These are phyloP conservation scores for Dasypolia templi DNA, from an alignment of 2,888 invertebrate species.

Conservation along the genomic window DNA sequence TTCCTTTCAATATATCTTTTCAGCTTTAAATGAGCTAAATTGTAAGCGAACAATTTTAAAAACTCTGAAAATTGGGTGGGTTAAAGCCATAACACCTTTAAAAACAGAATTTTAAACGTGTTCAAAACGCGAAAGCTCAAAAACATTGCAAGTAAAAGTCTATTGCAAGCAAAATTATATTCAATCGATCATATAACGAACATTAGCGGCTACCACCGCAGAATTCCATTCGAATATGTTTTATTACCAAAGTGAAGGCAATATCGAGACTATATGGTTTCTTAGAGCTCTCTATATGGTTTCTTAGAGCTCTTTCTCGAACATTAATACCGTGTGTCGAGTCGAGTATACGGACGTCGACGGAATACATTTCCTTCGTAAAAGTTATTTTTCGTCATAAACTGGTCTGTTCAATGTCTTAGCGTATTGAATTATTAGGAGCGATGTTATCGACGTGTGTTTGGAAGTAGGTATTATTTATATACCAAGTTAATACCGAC, in stretches of 20 bases:
- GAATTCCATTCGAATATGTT: slow-evolving; percentile 59
- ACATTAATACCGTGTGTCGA: slow-evolving; percentile 44
- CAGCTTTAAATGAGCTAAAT: background rate
- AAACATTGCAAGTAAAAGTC: slow-evolving; percentile 19
- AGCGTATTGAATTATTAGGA: slow-evolving; percentile 50
- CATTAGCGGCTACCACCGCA: slow-evolving; percentile 45
- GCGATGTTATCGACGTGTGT: slow-evolving; percentile 17
- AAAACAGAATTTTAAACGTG: slow-evolving; percentile 1
- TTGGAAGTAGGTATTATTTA: slow-evolving; percentile 1
- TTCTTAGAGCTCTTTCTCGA: slow-evolving; percentile 45
- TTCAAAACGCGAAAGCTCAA: background rate
- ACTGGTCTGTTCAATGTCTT: slow-evolving; percentile 57
- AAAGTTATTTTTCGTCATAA: slow-evolving; percentile 64
- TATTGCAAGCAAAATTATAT: slow-evolving; percentile 25
- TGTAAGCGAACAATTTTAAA: background rate
- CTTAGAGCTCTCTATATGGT: slow-evolving; percentile 46
- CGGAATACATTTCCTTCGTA: slow-evolving; percentile 59
- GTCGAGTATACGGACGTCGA: slow-evolving; percentile 38
- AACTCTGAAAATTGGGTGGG: background rate
- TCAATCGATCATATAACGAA: slow-evolving; percentile 45
- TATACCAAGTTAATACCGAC: background rate
- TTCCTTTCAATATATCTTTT: background rate
- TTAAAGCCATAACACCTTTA: background rate
- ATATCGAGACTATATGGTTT: slow-evolving; percentile 52
- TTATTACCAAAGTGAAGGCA: slow-evolving; percentile 55